Conservation (phyloP, 1,140 invertebrate genomes). For the Dendrolimus kikuchii region DNA sequence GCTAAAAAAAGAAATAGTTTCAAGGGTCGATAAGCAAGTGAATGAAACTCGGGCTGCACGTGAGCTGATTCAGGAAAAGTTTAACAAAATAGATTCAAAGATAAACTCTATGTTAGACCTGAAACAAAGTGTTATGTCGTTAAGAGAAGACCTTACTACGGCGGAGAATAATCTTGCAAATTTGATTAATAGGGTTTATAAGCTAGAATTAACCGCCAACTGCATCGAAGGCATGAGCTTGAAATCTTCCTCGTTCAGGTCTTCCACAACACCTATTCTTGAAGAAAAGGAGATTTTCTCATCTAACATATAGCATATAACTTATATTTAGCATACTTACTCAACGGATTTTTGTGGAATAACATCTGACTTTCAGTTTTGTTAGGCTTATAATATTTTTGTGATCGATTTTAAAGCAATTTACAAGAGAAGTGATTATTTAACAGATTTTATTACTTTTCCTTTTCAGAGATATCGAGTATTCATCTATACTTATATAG, state of each 20-base stretch:
- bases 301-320: slow-evolving; percentile 4
- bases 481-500: too few relatives aligned
- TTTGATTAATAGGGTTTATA: slow-evolving; percentile 33
- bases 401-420: background rate
- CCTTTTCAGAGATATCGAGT: too few relatives aligned
- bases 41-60: slow-evolving; percentile 27
- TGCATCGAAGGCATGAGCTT: slow-evolving; percentile 22
- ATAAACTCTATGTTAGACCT: slow-evolving; percentile 45
- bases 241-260: slow-evolving; percentile 20
- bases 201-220: slow-evolving; percentile 14
- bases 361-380: background rate
- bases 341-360: background rate
- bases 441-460: too few relatives aligned
- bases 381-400: too few relatives aligned
- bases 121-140: slow-evolving; percentile 23
- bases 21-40: slow-evolving; percentile 33
- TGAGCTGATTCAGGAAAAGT: slow-evolving; percentile 33
- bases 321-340: background rate
- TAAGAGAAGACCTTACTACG: slow-evolving; percentile 28
- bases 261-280: slow-evolving; percentile 6
- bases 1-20: slow-evolving; percentile 32
- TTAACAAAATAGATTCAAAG: slow-evolving; percentile 39
- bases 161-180: slow-evolving; percentile 29
- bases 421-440: background rate
- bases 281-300: slow-evolving; percentile 12